A percentile compares a stretch with the other conserved stretches of the same genome.
These are phyloP conservation scores for Ascaphus truei DNA, from an alignment of 2,113 vertebrate species.

Conservation along the genomic window DNA sequence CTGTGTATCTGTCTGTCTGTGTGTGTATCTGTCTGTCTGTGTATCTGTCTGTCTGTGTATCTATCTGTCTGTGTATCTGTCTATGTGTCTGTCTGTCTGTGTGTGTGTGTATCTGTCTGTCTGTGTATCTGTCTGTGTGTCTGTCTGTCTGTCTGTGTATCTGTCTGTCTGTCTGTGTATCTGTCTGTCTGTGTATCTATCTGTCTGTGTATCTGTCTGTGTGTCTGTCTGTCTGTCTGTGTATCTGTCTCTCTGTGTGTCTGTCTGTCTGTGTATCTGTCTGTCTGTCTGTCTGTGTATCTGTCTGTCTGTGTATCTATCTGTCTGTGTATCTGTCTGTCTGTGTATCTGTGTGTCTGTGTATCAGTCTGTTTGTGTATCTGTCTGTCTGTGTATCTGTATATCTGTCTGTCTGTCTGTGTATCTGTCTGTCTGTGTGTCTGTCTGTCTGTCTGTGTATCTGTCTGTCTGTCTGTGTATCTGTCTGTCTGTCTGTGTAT, in stretches of 20 bases:
- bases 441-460: neutral
- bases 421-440: neutral
- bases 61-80: neutral
- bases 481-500: neutral
- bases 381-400: neutral
- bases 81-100: neutral
- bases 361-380: neutral
- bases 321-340: neutral
- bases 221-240: neutral
- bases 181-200: neutral
- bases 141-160: neutral
- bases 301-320: neutral
- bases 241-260: neutral
- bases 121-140: neutral
- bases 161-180: neutral
- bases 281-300: neutral
- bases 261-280: neutral
- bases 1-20: neutral
- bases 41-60: neutral
- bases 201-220: neutral
- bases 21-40: neutral
- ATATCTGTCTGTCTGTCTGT: neutral
- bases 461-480: neutral
- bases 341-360: neutral
- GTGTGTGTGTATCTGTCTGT: neutral